Evolutionary conservation across 2,797 vertebrate genomes (phyloP), one percentile per base, ranked within the genome.

Genomic region (Enteromius thamalakanensis): DNA sequence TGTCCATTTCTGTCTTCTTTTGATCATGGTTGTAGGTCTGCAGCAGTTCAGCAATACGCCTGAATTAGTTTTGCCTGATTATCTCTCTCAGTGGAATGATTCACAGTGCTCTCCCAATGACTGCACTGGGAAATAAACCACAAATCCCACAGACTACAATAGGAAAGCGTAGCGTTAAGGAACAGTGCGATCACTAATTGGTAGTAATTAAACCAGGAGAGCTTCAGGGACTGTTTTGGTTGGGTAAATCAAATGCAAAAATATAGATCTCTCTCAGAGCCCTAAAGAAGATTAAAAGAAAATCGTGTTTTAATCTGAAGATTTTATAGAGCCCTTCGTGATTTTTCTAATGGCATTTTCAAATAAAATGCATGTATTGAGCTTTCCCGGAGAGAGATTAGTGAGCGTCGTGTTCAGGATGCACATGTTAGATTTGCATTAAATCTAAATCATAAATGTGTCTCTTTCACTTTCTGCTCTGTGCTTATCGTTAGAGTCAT

Each of bases 11-110:
- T 14, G 29, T 69, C 51, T 12, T 79, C 47, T 34, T 68, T 67
- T 34, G 47, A 67, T 82, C 80, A 53, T 23, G 21, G 29, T 65
- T 40, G 32, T 42, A 75, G 45, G 17, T 60, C 51, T 71, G 23
- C 53, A 80, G 34, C 10, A 8, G 79, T 55, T 45, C 40, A 81
- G 55, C 29, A 29, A 23, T 65, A 32, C 32, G 34, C 69, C 26
- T 60, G 37, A 76, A 76, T 69, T 69, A 45, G 40, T 23, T 45
- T 26, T 2, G 14, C 14, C 26, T 49, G 29, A 83, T 83, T 71
- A 62, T 78, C 74, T 64, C 21, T 42, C 40, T 68, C 64, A 34
- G 62, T 76, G 62, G 81, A 82, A n/a, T 34, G 49, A 5, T 76
- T 76, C 49, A 82, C 32, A 29, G 49, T 55, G n/a, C 60, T 79